A percentile compares a stretch with the other conserved stretches of the same genome.
Conservation (phyloP, 2,113 vertebrate species). For the Todiramphus chloris region DNA sequence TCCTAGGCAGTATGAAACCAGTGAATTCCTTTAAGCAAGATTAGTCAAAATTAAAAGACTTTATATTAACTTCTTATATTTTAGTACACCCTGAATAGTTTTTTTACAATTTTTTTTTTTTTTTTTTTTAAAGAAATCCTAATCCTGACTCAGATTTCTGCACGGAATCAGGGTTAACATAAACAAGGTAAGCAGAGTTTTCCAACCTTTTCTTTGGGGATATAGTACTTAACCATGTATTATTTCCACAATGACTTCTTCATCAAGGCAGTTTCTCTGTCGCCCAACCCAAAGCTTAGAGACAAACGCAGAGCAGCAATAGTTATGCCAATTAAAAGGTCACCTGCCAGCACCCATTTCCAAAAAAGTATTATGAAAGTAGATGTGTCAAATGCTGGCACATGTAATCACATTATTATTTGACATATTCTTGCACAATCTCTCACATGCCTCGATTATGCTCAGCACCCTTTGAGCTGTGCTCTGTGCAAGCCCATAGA, state of each 20-base stretch:
- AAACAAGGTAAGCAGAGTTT: neutral
- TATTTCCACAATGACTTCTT: neutral
- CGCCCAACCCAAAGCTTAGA: neutral
- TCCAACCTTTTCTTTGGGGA: neutral
- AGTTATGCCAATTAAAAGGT: neutral
- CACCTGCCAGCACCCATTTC: neutral
- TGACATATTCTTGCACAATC: slow-evolving; percentile 36
- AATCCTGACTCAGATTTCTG: neutral
- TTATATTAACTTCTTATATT: neutral
- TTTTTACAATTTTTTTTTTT: neutral
- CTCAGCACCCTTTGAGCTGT: neutral
- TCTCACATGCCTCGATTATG: slow-evolving; percentile 44
- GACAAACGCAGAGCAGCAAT: neutral
- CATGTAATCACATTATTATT: neutral
- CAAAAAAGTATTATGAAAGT: neutral
- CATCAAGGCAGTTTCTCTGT: neutral
- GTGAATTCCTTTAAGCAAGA: neutral
- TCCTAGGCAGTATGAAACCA: neutral
- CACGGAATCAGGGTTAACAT: neutral
- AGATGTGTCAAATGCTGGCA: neutral
- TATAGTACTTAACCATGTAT: neutral
- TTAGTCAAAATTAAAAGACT: neutral
- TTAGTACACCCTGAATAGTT: neutral
- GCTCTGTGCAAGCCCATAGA: neutral
- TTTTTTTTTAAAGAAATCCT: neutral